Base-by-base conservation (phyloP, 2,797 vertebrate genomes). In the Muscicapa comitata region DNA sequence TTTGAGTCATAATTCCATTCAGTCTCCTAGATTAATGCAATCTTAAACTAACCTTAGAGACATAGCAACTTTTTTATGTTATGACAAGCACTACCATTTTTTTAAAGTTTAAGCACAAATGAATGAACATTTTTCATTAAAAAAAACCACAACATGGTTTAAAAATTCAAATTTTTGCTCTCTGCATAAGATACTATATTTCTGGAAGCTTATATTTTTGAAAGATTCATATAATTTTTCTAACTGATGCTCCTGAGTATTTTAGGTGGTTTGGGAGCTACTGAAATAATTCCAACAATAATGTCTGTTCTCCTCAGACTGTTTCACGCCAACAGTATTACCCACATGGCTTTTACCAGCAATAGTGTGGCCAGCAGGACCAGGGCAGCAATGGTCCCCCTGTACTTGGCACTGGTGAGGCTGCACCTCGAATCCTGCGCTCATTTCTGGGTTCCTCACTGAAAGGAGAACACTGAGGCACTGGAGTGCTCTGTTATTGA, bases 21-120 rank as follows among this genome's bases (percentile, higher is more conserved):
- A 40, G 5, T 78, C 23, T 37, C 26, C 13, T 42, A 62, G 29
- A 62, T 45, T 51, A 76, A 47, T 3, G 23, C 7, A 47, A 40
- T 10, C 19, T 73, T 63, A 43, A 50, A 13, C 24, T 71, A 38
- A 59, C 25, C 13, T 55, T 59, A 88, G 19, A 76, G 8, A 3
- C 11, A n/a, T 6, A 53, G 13, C 0, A 1, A 54, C 2, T 25
- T 50, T 55, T 23, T n/a, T 14, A 11, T 19, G 0, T 50, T 72
- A 9, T 59, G 29, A 38, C 6, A 43, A 11, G 19, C n/a, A 53
- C 35, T 62, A 33, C 2, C 6, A 17, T 43, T 2, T 26, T 21
- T 76, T 57, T 18, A 1, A 85, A 48, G 5, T 68, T 57, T 73
- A 24, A 55, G 21, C 21, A 65, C 17, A 72, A 80, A 59, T 20